Evolutionary conservation across 2,113 vertebrate genomes (phyloP).

Genomic region (Asarcornis scutulata): DNA sequence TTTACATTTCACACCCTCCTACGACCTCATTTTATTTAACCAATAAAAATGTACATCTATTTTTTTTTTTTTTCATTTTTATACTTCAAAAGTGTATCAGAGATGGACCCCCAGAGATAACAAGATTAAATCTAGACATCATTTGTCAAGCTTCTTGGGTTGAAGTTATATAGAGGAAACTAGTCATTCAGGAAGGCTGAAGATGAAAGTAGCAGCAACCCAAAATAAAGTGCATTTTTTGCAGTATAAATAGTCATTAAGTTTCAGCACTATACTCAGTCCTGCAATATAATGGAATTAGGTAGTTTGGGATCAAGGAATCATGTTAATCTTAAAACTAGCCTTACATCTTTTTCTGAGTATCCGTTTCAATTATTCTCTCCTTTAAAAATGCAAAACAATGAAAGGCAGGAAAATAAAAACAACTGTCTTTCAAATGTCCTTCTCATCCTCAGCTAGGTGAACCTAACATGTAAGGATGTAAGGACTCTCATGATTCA

Average conservation of each 20-base stretch:
- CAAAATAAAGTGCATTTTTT: not conserved
- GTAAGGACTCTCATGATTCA: not conserved
- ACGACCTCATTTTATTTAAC: not conserved
- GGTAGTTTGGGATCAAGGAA: constrained; percentile 7
- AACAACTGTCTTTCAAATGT: not conserved
- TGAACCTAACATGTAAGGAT: fast-evolving
- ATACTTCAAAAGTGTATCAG: not conserved
- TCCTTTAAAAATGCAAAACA: not conserved
- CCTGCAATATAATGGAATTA: not conserved
- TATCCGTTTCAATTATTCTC: not conserved
- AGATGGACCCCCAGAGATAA: not conserved
- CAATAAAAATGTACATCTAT: not conserved
- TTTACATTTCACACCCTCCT: not conserved
- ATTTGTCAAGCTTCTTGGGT: not conserved
- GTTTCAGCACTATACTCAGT: not conserved
- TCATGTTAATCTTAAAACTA: not conserved
- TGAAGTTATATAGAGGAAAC: not conserved
- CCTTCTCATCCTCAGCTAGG: not conserved
- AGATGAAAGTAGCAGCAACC: not conserved
- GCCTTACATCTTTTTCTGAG: not conserved
- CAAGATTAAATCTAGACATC: not conserved
- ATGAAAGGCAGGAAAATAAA: not conserved
- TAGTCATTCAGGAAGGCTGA: not conserved
- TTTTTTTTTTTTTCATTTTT: not conserved
- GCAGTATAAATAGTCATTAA: not conserved